Evolutionary conservation across 2,888 invertebrate genomes (phyloP).

Genomic region (Lathronympha strigana): DNA sequence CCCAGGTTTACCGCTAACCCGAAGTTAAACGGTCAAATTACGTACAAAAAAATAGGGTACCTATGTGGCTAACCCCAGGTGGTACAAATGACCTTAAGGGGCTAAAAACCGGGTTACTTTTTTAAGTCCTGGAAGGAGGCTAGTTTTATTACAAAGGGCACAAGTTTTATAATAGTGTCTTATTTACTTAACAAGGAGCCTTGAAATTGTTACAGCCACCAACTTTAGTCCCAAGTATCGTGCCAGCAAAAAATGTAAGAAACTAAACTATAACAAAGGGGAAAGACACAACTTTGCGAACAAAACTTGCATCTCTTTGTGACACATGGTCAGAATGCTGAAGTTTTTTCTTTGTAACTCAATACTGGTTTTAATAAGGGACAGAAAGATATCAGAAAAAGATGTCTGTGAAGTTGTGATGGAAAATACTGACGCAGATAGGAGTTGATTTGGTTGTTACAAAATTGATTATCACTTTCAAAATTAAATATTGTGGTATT

Average conservation of each 20-base stretch:
- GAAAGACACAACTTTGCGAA: conserved; percentile 40
- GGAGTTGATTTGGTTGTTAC: neutral
- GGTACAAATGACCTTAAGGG: no score
- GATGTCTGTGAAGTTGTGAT: neutral
- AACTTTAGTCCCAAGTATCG: conserved; percentile 33
- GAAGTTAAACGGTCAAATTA: no score
- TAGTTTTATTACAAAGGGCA: neutral
- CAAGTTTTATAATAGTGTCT: conserved; percentile 22
- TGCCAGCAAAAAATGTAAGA: conserved; percentile 34
- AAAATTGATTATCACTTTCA: neutral
- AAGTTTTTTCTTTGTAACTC: conserved; percentile 36
- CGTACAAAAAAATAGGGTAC: no score
- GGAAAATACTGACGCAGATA: neutral
- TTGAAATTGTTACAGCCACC: conserved; percentile 28
- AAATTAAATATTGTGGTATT: no score
- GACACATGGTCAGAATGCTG: conserved; percentile 40
- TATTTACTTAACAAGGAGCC: conserved; percentile 32
- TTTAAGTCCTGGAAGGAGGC: no score
- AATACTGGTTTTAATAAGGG: conserved; percentile 36
- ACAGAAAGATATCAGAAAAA: conserved; percentile 18
- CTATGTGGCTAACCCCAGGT: no score
- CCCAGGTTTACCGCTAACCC: no score
- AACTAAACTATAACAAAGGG: conserved; percentile 40
- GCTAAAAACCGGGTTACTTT: no score
- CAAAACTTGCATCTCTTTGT: conserved; percentile 38